Percentiles rank a stretch among this genome's conserved stretches.
These are phyloP conservation scores for Limenitis arthemis DNA, from an alignment of 2,888 invertebrate species.

Conservation along the genomic window DNA sequence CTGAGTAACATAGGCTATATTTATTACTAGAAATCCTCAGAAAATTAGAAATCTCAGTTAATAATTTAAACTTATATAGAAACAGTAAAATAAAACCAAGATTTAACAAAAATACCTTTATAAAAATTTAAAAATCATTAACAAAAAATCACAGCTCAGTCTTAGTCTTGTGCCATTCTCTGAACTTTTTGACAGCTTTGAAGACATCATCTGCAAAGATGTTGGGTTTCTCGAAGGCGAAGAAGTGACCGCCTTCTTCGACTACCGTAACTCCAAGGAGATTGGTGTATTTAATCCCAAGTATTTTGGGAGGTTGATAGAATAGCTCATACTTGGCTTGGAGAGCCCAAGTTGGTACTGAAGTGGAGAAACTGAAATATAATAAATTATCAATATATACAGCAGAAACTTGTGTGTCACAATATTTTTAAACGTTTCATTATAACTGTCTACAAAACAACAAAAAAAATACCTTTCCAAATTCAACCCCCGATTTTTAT, in stretches of 20 bases:
- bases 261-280: conserved; percentile 74
- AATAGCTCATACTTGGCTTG: conserved; percentile 77
- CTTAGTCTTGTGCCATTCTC: conserved; percentile 15
- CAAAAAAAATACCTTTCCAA: conserved; percentile 1
- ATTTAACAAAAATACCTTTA: background rate
- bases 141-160: conserved; percentile 11
- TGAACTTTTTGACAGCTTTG: conserved; percentile 30
- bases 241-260: conserved; percentile 83
- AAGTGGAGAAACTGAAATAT: conserved; percentile 42
- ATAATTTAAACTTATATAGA: too few relatives aligned
- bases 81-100: too few relatives aligned
- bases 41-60: too few relatives aligned
- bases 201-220: conserved; percentile 76
- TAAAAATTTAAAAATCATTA: background rate
- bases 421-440: too few relatives aligned
- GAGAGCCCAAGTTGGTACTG: conserved; percentile 77
- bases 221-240: conserved; percentile 81
- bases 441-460: too few relatives aligned
- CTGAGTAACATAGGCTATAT: too few relatives aligned
- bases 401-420: too few relatives aligned
- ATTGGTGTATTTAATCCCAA: conserved; percentile 72
- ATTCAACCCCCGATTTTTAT: conserved; percentile 2
- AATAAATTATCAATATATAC: background rate
- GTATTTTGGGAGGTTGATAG: conserved; percentile 66
- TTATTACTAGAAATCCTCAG: too few relatives aligned